These are phyloP conservation scores for Lacanobia wlatinum DNA, from an alignment of 2,888 invertebrate species.

Conservation along the genomic window DNA sequence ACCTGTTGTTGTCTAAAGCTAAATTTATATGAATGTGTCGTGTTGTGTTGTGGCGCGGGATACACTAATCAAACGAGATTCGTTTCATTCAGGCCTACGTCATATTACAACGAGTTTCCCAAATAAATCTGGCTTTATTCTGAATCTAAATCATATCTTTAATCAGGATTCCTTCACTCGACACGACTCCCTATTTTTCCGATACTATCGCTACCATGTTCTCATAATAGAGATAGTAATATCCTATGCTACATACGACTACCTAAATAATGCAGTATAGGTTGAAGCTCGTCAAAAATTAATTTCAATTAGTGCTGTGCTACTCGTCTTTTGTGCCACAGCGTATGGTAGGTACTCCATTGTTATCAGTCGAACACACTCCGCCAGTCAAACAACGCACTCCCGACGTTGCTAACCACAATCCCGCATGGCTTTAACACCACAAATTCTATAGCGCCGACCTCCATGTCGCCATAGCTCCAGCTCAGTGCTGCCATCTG, in stretches of 20 bases:
- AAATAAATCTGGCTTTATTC: not conserved
- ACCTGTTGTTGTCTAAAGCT: not conserved
- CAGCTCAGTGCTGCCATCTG: conserved; percentile 35
- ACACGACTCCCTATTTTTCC: not conserved
- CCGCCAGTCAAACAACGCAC: conserved; percentile 31
- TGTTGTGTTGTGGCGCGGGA: too few relatives aligned
- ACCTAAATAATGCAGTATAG: not conserved
- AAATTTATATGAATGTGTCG: too few relatives aligned
- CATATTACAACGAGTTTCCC: too few relatives aligned
- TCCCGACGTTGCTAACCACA: conserved; percentile 36
- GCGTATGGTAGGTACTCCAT: conserved; percentile 33
- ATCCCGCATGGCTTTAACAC: conserved; percentile 32
- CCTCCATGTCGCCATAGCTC: conserved; percentile 22
- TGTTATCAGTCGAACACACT: conserved; percentile 49
- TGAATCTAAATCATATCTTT: not conserved
- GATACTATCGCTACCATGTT: not conserved
- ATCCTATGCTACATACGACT: not conserved
- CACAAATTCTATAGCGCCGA: conserved; percentile 35
- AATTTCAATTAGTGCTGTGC: conserved; percentile 37
- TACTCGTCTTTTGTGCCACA: conserved; percentile 33
- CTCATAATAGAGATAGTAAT: not conserved
- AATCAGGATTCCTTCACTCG: not conserved
- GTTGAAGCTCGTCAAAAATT: conserved; percentile 36
- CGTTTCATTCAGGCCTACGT: too few relatives aligned
- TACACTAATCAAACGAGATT: too few relatives aligned